Evolutionary conservation across 2,888 invertebrate genomes (phyloP).

Genomic region (Tyria jacobaeae): DNA sequence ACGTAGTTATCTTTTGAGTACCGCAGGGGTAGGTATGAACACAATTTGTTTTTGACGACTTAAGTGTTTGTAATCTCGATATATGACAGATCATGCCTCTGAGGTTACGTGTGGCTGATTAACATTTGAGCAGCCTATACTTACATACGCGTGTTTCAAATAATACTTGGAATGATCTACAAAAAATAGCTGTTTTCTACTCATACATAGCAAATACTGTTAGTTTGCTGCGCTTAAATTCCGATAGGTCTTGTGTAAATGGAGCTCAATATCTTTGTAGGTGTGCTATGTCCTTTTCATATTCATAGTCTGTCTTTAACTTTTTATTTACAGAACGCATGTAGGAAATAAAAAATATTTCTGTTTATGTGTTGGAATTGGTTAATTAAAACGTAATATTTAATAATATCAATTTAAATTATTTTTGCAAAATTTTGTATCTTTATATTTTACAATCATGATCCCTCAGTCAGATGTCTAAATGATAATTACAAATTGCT

Average conservation of each 20-base stretch:
- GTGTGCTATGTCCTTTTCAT: too few species aligned
- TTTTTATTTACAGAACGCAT: background rate
- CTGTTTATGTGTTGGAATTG: background rate
- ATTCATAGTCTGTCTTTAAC: background rate
- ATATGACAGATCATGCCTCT: conserved; percentile 50
- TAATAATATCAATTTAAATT: conserved; percentile 7
- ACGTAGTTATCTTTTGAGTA: conserved; percentile 29
- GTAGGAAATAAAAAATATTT: background rate
- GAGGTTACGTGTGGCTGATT: conserved; percentile 27
- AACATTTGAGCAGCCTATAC: background rate
- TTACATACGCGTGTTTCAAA: background rate
- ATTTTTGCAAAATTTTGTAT: conserved; percentile 7
- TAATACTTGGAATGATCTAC: background rate
- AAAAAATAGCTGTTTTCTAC: background rate
- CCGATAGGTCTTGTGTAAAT: too few species aligned
- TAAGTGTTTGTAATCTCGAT: conserved; percentile 57
- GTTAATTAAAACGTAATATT: conserved; percentile 5
- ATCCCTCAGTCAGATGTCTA: conserved; percentile 33
- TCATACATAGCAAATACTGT: too few species aligned
- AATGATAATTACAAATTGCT: conserved; percentile 42
- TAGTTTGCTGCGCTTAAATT: too few species aligned
- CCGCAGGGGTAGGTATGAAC: conserved; percentile 24
- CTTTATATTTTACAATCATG: conserved; percentile 21
- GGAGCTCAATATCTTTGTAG: too few species aligned
- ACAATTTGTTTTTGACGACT: conserved; percentile 42